Conservation (phyloP, 2,888 invertebrate species). For the Cistogaster globosa region DNA sequence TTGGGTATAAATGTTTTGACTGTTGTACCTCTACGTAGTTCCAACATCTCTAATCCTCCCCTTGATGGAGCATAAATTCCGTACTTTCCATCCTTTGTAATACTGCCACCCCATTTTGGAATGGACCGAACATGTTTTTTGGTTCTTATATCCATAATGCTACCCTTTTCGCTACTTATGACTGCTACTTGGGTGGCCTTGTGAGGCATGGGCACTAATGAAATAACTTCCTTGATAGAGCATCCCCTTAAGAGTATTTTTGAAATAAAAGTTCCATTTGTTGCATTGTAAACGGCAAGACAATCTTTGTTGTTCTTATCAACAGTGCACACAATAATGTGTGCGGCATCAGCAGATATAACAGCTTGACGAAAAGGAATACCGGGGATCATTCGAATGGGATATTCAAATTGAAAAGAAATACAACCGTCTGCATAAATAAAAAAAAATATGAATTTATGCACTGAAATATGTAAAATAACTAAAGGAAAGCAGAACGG, state of each 20-base stretch:
- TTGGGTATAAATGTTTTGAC: slow-evolving; percentile 95
- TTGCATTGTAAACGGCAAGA: slow-evolving; percentile 91
- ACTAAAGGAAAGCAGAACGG: not conserved
- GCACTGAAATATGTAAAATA: not conserved
- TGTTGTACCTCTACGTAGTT: slow-evolving; percentile 94
- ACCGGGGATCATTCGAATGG: slow-evolving; percentile 88
- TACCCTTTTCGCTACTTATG: slow-evolving; percentile 94
- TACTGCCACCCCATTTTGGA: slow-evolving; percentile 95
- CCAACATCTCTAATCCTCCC: slow-evolving; percentile 96
- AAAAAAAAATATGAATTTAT: slow-evolving; percentile 71
- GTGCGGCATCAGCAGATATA: slow-evolving; percentile 91
- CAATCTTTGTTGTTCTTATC: slow-evolving; percentile 93
- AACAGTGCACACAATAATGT: slow-evolving; percentile 90
- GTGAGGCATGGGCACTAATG: slow-evolving; percentile 91
- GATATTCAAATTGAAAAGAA: slow-evolving; percentile 92
- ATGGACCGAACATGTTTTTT: slow-evolving; percentile 94
- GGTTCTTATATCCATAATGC: slow-evolving; percentile 93
- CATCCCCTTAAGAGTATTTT: slow-evolving; percentile 84
- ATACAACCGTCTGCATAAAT: slow-evolving; percentile 87
- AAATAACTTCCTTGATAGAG: slow-evolving; percentile 88
- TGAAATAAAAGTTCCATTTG: slow-evolving; percentile 87
- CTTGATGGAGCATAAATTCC: slow-evolving; percentile 95
- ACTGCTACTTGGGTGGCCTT: slow-evolving; percentile 93
- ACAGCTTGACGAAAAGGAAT: slow-evolving; percentile 89
- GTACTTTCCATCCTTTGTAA: slow-evolving; percentile 93